Percentiles rank a stretch among this genome's conserved stretches.
Evolutionary conservation across 2,113 vertebrate species (phyloP).

Genomic region (Ramphastos sulfuratus): DNA sequence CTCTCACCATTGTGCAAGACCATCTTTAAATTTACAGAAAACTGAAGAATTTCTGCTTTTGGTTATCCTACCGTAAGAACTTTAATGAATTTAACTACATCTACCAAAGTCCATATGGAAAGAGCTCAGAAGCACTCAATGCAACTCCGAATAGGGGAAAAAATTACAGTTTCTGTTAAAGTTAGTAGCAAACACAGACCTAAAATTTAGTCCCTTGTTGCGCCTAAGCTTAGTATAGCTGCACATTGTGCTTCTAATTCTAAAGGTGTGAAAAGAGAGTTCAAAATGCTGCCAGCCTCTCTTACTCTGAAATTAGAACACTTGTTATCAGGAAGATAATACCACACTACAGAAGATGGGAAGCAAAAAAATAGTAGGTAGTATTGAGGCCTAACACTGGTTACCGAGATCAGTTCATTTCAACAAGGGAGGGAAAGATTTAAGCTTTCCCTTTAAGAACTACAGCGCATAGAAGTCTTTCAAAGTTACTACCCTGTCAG

Average conservation of each 20-base stretch:
- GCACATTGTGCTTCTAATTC: background rate
- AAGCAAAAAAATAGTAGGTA: background rate
- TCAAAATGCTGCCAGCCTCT: background rate
- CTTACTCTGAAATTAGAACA: background rate
- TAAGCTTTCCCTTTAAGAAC: background rate
- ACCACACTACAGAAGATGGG: background rate
- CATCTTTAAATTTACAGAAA: background rate
- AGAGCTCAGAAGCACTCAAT: background rate
- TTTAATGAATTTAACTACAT: background rate
- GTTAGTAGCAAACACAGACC: background rate
- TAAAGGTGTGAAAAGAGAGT: background rate
- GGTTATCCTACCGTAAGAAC: background rate
- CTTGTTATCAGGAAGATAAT: background rate
- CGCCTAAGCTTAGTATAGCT: background rate
- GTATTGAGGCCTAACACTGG: background rate
- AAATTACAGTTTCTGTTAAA: background rate
- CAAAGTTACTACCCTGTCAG: background rate
- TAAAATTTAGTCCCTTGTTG: background rate
- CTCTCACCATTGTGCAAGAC: rapidly evolving
- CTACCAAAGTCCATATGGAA: background rate
- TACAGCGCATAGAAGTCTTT: background rate
- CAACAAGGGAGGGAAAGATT: background rate
- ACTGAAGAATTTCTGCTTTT: background rate
- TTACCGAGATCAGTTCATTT: background rate
- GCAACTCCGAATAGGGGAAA: background rate